Conservation (phyloP, 2,113 vertebrate genomes). For the Desmodus rotundus region DNA sequence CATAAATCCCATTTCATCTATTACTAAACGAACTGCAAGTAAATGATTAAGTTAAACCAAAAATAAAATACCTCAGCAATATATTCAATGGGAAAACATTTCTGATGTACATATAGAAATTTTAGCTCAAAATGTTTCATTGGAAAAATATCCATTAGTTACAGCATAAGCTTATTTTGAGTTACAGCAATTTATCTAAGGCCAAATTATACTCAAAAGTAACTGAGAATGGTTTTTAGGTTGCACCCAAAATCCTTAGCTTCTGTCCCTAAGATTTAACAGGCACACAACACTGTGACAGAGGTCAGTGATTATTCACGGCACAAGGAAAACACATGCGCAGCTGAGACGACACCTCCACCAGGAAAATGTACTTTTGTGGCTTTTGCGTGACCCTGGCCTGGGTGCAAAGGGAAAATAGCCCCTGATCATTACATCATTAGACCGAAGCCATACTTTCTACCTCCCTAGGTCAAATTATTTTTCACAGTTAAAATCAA, state of each 20-base stretch:
- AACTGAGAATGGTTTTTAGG: slow-evolving; percentile 44
- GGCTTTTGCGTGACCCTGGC: not conserved
- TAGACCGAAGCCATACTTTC: not conserved
- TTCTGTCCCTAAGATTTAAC: slow-evolving; percentile 33
- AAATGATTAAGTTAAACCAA: slow-evolving; percentile 29
- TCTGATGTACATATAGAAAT: not conserved
- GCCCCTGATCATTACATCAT: not conserved
- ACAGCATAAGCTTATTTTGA: slow-evolving; percentile 30
- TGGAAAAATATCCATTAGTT: slow-evolving; percentile 24
- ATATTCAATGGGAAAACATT: not conserved
- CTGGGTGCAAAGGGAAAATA: slow-evolving; percentile 39
- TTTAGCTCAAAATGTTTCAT: slow-evolving; percentile 5
- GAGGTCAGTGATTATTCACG: not conserved
- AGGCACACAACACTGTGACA: not conserved
- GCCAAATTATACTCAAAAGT: not conserved
- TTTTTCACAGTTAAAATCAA: slow-evolving; percentile 20
- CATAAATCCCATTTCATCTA: slow-evolving; percentile 91
- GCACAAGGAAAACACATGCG: not conserved
- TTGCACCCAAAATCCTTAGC: not conserved
- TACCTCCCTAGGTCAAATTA: not conserved
- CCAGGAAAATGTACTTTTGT: not conserved
- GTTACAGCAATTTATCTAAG: not conserved
- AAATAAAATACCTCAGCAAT: not conserved
- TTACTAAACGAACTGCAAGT: slow-evolving; percentile 89
- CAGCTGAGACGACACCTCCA: not conserved